Conservation (phyloP, 1,140 invertebrate species). For the Anagrus nilaparvatae region DNA sequence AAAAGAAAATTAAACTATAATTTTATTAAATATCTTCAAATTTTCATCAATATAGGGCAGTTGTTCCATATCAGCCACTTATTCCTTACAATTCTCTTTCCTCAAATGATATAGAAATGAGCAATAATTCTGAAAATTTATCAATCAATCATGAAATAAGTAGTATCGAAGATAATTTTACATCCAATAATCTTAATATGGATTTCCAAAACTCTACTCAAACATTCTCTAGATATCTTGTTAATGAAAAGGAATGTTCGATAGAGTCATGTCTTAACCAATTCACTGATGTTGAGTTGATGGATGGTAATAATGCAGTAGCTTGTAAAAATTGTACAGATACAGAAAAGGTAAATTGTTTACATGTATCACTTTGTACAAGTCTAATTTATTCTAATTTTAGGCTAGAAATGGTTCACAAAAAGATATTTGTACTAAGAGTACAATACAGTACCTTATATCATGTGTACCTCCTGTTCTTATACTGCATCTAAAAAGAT, state of each 20-base stretch:
- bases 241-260: conserved; percentile 69
- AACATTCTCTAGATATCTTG: conserved; percentile 48
- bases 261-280: conserved; percentile 81
- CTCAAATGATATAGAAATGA: too few species aligned
- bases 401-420: conserved; percentile 44
- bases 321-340: conserved; percentile 83
- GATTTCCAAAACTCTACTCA: conserved; percentile 18
- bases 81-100: too few species aligned
- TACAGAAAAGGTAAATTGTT: conserved; percentile 41
- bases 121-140: conserved; percentile 7
- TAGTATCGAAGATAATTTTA: conserved; percentile 20
- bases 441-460: conserved; percentile 85
- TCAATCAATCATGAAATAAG: conserved; percentile 11
- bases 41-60: too few species aligned
- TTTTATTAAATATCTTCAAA: too few species aligned
- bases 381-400: conserved; percentile 6
- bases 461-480: conserved; percentile 83
- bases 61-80: too few species aligned
- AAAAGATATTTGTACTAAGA: conserved; percentile 77
- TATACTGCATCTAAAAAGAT: conserved; percentile 90
- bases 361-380: neutral
- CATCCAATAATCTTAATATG: conserved; percentile 22
- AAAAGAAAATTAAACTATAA: too few species aligned
- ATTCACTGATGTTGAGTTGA: conserved; percentile 80
- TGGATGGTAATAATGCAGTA: conserved; percentile 87